phyloP scores from a whole-genome alignment of 1,140 invertebrate genomes.

The Scaptomyza pallida region DNA sequence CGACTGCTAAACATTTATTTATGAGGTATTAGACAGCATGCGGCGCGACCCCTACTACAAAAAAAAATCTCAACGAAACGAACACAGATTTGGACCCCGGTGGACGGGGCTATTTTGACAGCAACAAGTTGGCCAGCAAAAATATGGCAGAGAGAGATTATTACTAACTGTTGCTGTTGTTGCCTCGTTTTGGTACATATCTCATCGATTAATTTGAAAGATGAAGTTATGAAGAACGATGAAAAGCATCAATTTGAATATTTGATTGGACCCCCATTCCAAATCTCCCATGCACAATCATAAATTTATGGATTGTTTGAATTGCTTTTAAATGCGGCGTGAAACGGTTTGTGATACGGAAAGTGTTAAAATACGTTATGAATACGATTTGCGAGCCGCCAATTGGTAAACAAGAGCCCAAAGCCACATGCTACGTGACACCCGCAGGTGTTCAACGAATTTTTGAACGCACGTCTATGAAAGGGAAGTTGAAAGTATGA shows the following conservation, averaged over 20 bases:
- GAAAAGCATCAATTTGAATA: constrained; percentile 73
- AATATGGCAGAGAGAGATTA: constrained; percentile 51
- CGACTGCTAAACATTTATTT: constrained; percentile 67
- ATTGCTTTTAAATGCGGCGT: constrained; percentile 69
- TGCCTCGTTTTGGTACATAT: constrained; percentile 72
- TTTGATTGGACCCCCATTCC: constrained; percentile 64
- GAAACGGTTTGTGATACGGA: constrained; percentile 71
- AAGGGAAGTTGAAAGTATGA: constrained; percentile 48
- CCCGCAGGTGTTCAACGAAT: constrained; percentile 62
- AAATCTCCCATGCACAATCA: constrained; percentile 48
- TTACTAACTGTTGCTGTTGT: constrained; percentile 56
- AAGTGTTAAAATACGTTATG: constrained; percentile 44
- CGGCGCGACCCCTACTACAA: constrained; percentile 24
- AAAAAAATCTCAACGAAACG: neutral
- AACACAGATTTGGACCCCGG: neutral
- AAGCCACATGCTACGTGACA: constrained; percentile 59
- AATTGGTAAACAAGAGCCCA: constrained; percentile 25
- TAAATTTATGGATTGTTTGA: constrained; percentile 74
- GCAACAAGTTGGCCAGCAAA: constrained; percentile 77
- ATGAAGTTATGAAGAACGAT: constrained; percentile 81
- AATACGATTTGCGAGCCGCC: constrained; percentile 47
- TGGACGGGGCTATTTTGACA: constrained; percentile 67
- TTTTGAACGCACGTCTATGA: constrained; percentile 20
- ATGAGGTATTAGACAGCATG: constrained; percentile 71
- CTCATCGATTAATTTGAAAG: constrained; percentile 80